Evolutionary conservation across 2,888 invertebrate species (phyloP), one percentile per base, ranked within the genome.

Genomic region (Leucoptera coffeella): DNA sequence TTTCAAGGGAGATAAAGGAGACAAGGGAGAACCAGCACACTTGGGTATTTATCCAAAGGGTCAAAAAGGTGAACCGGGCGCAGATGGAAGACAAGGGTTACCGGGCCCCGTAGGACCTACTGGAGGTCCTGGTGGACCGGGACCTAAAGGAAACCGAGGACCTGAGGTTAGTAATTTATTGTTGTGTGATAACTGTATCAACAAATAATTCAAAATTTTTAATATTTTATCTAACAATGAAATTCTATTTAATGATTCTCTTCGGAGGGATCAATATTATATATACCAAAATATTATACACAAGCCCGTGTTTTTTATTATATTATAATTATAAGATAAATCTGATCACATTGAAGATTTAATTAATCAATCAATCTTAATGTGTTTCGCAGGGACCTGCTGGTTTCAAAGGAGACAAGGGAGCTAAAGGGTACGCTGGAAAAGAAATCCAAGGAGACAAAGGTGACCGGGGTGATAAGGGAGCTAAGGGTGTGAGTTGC

Each of bases 51-150:
- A 77, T 37, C 69, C 77, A 1, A 85, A 85, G 50, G 92, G 92
- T 19, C 83, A 87, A 47, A 90, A 91, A 45, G 92, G 92, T 47
- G 89, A 90, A 51, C 82, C 82, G 3, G 87, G 91, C 25, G 55
- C 74, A 20, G 79, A 83, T 41, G 93, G 93, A 22, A 75, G 76
- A 25, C 71, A 69, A 38, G 86, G 87, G 22, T 56, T 61, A 6
- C 60, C 73, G 7, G 86, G 86, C 9, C 58, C 73, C 20, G 74
- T 78, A 4, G 85, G 85, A 3, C 73, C 73, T 1, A 42, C 65
- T 22, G 85, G 85, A 17, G 67, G 60, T n/a, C 38, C 50, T 3
- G 84, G 85, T 8, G 44, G 59, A 12, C 35, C 49, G 15, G 85
- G 86, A 27, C 46, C 58, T 2, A 77, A 74, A 44, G 86, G 85